Base-by-base conservation (phyloP, 2,113 vertebrate genomes). In the Thunnus thynnus region DNA sequence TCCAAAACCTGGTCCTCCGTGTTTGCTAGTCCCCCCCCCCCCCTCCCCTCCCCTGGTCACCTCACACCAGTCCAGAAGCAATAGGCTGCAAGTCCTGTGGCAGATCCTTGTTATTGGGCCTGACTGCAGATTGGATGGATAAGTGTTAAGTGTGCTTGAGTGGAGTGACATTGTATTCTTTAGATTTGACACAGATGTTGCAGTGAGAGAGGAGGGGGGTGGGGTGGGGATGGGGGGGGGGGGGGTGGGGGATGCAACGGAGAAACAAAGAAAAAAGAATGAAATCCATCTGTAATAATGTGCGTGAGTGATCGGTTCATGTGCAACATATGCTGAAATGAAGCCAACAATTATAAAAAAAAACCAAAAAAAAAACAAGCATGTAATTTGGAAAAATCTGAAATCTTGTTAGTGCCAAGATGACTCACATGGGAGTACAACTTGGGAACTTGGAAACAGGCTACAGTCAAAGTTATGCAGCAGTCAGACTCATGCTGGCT, bases 141-240 rank as follows among this genome's bases (percentile, higher is more conserved):
- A 61, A 88, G 75, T 73, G 87, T 56, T 78, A 83, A 88, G 79
- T 67, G 72, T 57, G 78, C 74, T 81, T 61, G 83, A 84, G 76
- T 68, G 62, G 86, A 67, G 72, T 81, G 79, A 68, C 60, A 81
- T 85, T 90, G 82, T 78, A 9, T 50, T 88, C 58, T 60, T 74
- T 22, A 81, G 79, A 87, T 91, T 27, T 74, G 70, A 90, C 82
- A 81, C 91, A 90, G 86, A 88, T 83, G 74, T 85, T 79, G 67
- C 50, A 47, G 74, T 14, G 64, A 63, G 46, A 18, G 11, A 61
- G 57, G 56, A 36, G 13, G 27, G 27, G 27, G 30, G 14, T 16
- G 25, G 30, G 16, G 65, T n/a, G 76, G n/a, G 20, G 54, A n/a
- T 20, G 20, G 1, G 20, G 20, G 27, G 27, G 27, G 30, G 14